These are phyloP conservation scores for Trichosurus vulpecula DNA, from an alignment of 2,797 vertebrate genomes.

Conservation along the genomic window DNA sequence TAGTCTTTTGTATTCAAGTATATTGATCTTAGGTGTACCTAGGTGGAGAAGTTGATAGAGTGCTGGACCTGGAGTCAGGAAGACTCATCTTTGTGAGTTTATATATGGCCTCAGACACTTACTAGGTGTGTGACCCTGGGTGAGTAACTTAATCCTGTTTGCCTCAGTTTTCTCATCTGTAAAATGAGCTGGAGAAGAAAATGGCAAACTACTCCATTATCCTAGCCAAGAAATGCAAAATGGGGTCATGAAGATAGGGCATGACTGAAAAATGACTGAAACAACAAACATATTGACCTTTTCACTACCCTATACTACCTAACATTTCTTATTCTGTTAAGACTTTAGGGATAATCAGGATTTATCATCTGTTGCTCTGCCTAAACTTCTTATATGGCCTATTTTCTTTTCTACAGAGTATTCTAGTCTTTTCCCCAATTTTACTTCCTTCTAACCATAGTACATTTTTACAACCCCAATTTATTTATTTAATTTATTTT, in stretches of 20 bases:
- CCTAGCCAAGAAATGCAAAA: background rate
- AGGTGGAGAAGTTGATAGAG: background rate
- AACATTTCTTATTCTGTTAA: rapidly evolving
- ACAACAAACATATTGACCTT: background rate
- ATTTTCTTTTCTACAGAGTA: background rate
- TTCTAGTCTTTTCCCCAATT: background rate
- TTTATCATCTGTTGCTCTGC: rapidly evolving
- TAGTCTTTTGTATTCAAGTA: background rate
- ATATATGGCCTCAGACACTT: background rate
- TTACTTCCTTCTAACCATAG: background rate
- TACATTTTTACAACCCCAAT: background rate
- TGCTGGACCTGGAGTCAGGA: background rate
- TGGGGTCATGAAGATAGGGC: background rate
- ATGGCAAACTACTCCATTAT: background rate
- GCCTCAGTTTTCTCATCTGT: background rate
- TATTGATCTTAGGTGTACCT: background rate
- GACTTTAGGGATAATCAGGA: background rate
- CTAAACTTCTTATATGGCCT: background rate
- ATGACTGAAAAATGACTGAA: background rate
- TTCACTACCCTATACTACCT: background rate
- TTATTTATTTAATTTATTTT: too few relatives aligned
- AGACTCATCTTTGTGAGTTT: background rate
- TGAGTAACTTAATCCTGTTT: background rate
- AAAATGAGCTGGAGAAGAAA: background rate
- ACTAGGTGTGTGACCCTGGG: background rate